Base-by-base conservation (phyloP, 2,113 vertebrate species). In the Axis porcinus region DNA sequence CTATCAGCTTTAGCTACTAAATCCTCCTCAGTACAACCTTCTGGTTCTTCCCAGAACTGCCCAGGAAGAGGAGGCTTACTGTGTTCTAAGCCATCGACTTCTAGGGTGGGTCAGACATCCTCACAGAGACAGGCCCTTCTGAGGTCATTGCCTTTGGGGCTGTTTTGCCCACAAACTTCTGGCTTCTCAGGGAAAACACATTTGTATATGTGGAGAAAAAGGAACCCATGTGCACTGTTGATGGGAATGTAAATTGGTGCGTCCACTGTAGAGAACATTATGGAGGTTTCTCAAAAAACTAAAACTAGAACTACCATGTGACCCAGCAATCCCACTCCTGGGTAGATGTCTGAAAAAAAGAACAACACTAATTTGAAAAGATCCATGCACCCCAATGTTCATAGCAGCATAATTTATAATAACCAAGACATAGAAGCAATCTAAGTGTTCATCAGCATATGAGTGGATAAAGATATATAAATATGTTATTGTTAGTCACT, bases 31-130 rank as follows among this genome's bases (percentile, higher is more conserved):
- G 57, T 74, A 57, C 57, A 97, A 97, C 96, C 97, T 97, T 85
- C 94, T 95, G 98, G 98, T 98, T 76, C 89, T 95, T 86, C 85
- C 85, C 86, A 91, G 98, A 98, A 98, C 92, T 97, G 86, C 86
- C 87, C 97, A 94, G 98, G 98, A 98, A 93, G 95, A 97, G 78
- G 81, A 19, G 96, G 96, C 36, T 96, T 97, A 52, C 23, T 96
- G 89, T 8, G 95, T 98, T 97, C 36, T 96, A n/a, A 83, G 52
- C 74, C 6, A 52, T 11, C 33, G 4, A 62, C 87, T 54, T n/a
- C 1, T 5, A 45, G 67, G 84, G 96, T 0, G 78, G 91, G 97
- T 84, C 97, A 76, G 33, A 27, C 3, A 0, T 54, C 96, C 96
- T 81, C 94, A 15, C 94, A 91, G 83, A 90, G 23, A 43, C 19